Percentiles rank a stretch among this genome's conserved stretches.
These are phyloP conservation scores for Eulemur rufifrons DNA, from an alignment of 2,113 vertebrate genomes.

Conservation along the genomic window DNA sequence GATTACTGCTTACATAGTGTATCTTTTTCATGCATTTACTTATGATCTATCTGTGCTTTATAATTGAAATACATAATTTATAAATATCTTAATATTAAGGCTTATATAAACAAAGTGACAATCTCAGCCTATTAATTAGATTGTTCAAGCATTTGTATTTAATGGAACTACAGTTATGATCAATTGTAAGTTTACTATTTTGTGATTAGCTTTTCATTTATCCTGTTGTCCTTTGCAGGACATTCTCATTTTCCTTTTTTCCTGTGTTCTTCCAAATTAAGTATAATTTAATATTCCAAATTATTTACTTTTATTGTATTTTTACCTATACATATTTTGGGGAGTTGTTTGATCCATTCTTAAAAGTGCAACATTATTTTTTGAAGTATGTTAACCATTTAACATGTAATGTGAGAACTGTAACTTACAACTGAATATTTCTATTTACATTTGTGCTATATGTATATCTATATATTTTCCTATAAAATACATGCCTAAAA, in stretches of 20 bases:
- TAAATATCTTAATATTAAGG: background rate
- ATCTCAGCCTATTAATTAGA: background rate
- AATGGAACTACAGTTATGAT: background rate
- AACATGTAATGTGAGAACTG: background rate
- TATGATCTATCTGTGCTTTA: background rate
- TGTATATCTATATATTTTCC: background rate
- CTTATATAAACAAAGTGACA: background rate
- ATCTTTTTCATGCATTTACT: background rate
- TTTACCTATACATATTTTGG: background rate
- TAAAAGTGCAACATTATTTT: background rate
- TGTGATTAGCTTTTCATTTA: background rate
- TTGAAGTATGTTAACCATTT: background rate
- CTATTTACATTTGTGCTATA: background rate
- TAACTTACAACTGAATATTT: background rate
- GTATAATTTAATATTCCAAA: background rate
- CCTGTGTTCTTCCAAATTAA: background rate
- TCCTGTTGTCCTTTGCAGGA: background rate
- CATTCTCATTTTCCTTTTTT: background rate
- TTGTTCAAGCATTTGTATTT: background rate
- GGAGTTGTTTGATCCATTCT: background rate
- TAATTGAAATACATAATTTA: background rate
- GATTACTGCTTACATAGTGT: background rate
- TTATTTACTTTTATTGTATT: background rate
- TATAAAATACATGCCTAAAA: background rate
- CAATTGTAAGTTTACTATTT: background rate